A percentile compares a stretch with the other conserved stretches of the same genome.
These are phyloP conservation scores for Mastomys natalensis DNA, from an alignment of 2,113 vertebrate genomes.

Conservation along the genomic window DNA sequence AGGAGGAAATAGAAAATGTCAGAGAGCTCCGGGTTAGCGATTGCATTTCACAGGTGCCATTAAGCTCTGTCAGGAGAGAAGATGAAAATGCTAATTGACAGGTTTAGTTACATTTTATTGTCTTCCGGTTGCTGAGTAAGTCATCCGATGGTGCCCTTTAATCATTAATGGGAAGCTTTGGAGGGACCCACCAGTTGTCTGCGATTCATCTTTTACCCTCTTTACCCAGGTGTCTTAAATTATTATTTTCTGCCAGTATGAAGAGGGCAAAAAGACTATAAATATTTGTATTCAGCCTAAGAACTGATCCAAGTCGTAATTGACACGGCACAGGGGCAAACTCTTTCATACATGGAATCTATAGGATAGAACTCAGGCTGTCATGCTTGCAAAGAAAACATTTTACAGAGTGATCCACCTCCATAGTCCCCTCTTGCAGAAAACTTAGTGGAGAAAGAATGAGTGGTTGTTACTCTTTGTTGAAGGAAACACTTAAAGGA, in stretches of 20 bases:
- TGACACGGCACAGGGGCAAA: neutral
- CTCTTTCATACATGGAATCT: neutral
- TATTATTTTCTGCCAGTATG: neutral
- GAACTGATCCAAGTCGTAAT: conserved; percentile 60
- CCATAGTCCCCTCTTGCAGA: neutral
- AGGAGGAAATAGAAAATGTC: conserved; percentile 84
- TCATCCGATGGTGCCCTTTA: conserved; percentile 65
- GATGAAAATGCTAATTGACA: conserved; percentile 79
- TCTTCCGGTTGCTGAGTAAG: conserved; percentile 66
- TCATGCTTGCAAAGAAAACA: neutral
- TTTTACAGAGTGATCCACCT: neutral
- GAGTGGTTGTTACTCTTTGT: neutral
- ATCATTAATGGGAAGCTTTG: conserved; percentile 69
- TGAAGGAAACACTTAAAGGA: conserved; percentile 83
- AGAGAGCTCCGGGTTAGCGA: conserved; percentile 75
- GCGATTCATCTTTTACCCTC: conserved; percentile 41
- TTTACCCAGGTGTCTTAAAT: conserved; percentile 33
- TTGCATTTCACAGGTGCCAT: conserved; percentile 72
- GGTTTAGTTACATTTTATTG: conserved; percentile 73
- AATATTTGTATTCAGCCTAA: conserved; percentile 65
- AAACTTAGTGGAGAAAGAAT: conserved; percentile 21
- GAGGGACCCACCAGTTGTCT: conserved; percentile 7
- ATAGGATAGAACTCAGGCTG: neutral
- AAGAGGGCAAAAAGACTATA: neutral
- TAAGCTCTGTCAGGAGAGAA: conserved; percentile 63